Evolutionary conservation across 1,140 invertebrate species (phyloP).

Genomic region (Bradynema listronoti): DNA sequence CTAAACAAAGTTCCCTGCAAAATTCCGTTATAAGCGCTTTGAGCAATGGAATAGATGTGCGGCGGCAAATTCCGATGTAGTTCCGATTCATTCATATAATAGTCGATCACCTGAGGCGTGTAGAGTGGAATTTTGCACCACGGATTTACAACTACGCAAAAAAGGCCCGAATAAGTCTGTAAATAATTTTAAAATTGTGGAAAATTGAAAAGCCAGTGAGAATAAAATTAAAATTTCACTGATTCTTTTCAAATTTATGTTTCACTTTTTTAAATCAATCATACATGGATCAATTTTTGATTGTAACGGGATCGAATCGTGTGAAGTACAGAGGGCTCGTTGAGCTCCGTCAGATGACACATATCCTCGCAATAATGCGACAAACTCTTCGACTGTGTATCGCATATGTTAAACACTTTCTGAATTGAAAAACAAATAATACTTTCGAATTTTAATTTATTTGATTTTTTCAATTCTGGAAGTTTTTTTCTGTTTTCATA

Average conservation of each 20-base stretch:
- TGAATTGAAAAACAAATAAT: too few relatives aligned
- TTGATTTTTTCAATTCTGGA: too few relatives aligned
- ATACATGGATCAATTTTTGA: slow-evolving; percentile 90
- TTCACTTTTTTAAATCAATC: neutral
- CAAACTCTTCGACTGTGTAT: slow-evolving; percentile 68
- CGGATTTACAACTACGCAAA: slow-evolving; percentile 99
- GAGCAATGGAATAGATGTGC: slow-evolving; percentile 97
- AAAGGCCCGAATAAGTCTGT: slow-evolving; percentile 97
- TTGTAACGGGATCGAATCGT: slow-evolving; percentile 96
- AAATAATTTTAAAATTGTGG: too few relatives aligned
- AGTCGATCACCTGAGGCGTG: slow-evolving; percentile 82
- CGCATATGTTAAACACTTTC: neutral
- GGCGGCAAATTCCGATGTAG: slow-evolving; percentile 72
- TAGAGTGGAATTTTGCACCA: slow-evolving; percentile 94
- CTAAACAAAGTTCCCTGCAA: slow-evolving; percentile 86
- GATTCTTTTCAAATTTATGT: neutral
- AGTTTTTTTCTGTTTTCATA: too few relatives aligned
- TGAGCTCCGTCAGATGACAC: slow-evolving; percentile 99
- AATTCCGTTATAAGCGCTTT: slow-evolving; percentile 94
- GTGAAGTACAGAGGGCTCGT: slow-evolving; percentile 96
- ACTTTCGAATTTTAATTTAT: too few relatives aligned
- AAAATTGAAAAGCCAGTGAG: too few relatives aligned
- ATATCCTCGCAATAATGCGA: slow-evolving; percentile 96
- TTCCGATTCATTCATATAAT: slow-evolving; percentile 97
- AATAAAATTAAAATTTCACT: slow-evolving; percentile 28